Evolutionary conservation across 2,113 vertebrate genomes (phyloP).

Genomic region (Glaucidium brasilianum): DNA sequence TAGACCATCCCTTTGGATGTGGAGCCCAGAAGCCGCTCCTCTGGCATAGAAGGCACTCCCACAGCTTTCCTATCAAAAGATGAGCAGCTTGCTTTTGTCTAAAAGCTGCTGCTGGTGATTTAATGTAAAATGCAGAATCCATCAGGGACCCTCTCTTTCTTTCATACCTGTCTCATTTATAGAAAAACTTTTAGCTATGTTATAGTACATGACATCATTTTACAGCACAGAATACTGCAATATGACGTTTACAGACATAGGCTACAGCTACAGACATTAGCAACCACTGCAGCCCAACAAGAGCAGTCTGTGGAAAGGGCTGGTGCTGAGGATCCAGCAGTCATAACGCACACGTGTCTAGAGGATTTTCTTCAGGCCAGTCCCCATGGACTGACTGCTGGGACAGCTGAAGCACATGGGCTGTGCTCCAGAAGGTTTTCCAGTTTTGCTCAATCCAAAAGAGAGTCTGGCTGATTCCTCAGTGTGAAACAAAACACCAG

Average conservation of each 20-base stretch:
- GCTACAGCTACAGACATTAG: not conserved
- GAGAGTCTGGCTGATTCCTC: not conserved
- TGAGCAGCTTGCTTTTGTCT: not conserved
- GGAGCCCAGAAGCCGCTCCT: not conserved
- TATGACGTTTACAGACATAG: not conserved
- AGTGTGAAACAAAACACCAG: not conserved
- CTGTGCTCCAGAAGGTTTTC: not conserved
- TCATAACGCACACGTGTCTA: rapidly evolving
- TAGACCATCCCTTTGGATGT: not conserved
- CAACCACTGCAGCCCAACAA: not conserved
- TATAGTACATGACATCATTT: not conserved
- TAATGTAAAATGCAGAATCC: not conserved
- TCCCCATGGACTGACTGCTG: rapidly evolving
- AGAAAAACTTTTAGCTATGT: not conserved
- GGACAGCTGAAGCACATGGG: not conserved
- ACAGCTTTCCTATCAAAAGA: not conserved
- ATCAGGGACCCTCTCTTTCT: not conserved
- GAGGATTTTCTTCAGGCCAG: not conserved
- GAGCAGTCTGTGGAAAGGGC: not conserved
- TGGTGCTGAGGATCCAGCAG: not conserved
- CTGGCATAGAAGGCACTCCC: not conserved
- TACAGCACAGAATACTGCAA: not conserved
- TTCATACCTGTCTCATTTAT: not conserved
- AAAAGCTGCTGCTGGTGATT: not conserved
- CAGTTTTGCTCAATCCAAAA: not conserved